Evolutionary conservation across 2,888 invertebrate genomes (phyloP).

Genomic region (Plagiodera versicolora): DNA sequence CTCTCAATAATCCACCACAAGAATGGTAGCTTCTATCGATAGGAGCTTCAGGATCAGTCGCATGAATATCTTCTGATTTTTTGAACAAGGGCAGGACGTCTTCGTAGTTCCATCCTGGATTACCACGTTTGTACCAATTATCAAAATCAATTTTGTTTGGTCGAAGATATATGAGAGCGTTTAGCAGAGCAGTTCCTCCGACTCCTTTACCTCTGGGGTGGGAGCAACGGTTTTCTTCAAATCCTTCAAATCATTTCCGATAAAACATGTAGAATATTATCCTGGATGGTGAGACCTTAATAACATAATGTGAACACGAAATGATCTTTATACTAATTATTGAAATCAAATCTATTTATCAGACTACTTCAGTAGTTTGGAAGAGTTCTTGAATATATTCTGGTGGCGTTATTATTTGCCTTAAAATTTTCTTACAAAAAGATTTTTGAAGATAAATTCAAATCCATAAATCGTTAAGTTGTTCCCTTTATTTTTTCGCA

Average conservation of each 20-base stretch:
- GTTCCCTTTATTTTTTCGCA: too few relatives aligned
- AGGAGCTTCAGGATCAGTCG: conserved; percentile 23
- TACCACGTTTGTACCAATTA: conserved; percentile 51
- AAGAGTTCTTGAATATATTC: too few relatives aligned
- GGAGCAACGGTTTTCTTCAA: conserved; percentile 39
- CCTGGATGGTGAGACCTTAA: too few relatives aligned
- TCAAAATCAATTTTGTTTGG: conserved; percentile 56
- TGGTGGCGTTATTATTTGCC: too few relatives aligned
- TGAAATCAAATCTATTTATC: too few relatives aligned
- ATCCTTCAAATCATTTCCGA: conserved; percentile 35
- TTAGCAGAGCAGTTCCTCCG: conserved; percentile 57
- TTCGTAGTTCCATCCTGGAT: conserved; percentile 57
- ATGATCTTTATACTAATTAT: too few relatives aligned
- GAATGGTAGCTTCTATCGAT: conserved; percentile 25
- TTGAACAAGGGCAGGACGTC: conserved; percentile 59
- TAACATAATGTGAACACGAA: too few relatives aligned
- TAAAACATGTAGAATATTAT: too few relatives aligned
- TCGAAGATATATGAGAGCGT: conserved; percentile 57
- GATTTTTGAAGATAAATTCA: too few relatives aligned
- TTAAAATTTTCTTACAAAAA: too few relatives aligned
- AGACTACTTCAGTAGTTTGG: too few relatives aligned
- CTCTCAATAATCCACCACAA: conserved; percentile 22
- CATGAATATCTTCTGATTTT: conserved; percentile 36
- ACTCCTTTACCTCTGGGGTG: conserved; percentile 57
- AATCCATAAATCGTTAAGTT: too few relatives aligned